Evolutionary conservation across 1,140 invertebrate genomes (phyloP).

Genomic region (Acromyrmex heyeri): DNA sequence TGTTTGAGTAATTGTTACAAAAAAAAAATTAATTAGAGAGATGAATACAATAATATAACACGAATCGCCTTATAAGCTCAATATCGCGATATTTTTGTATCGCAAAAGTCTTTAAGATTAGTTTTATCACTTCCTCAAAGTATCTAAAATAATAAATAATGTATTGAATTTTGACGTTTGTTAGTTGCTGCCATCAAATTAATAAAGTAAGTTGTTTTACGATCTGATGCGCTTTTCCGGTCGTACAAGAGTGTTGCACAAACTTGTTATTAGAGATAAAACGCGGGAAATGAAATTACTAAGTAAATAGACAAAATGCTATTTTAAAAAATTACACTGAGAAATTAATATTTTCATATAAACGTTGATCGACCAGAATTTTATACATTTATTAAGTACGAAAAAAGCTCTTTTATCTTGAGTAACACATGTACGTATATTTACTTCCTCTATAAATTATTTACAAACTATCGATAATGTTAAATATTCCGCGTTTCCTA

Average conservation of each 20-base stretch:
- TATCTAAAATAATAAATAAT: not conserved
- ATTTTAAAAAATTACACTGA: not conserved
- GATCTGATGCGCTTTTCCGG: conserved; percentile 6
- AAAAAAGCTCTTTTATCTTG: not conserved
- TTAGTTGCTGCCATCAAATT: not conserved
- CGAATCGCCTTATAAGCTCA: not conserved
- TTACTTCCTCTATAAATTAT: not conserved
- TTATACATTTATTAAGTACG: not conserved
- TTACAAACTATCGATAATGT: conserved; percentile 21
- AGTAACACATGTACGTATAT: not conserved
- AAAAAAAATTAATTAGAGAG: not conserved
- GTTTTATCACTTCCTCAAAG: not conserved
- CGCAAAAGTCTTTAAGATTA: not conserved
- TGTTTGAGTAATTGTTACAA: not conserved
- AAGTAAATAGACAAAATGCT: not conserved
- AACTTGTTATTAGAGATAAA: not conserved
- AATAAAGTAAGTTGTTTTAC: not conserved
- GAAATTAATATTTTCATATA: not conserved
- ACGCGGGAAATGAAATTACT: not conserved
- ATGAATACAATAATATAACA: not conserved
- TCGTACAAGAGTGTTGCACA: not conserved
- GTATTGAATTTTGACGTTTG: not conserved
- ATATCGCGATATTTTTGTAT: not conserved
- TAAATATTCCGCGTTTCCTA: conserved; percentile 20
- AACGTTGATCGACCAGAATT: not conserved